phyloP scores from a whole-genome alignment of 2,113 vertebrate genomes.

The Monarcha castaneiventris region DNA sequence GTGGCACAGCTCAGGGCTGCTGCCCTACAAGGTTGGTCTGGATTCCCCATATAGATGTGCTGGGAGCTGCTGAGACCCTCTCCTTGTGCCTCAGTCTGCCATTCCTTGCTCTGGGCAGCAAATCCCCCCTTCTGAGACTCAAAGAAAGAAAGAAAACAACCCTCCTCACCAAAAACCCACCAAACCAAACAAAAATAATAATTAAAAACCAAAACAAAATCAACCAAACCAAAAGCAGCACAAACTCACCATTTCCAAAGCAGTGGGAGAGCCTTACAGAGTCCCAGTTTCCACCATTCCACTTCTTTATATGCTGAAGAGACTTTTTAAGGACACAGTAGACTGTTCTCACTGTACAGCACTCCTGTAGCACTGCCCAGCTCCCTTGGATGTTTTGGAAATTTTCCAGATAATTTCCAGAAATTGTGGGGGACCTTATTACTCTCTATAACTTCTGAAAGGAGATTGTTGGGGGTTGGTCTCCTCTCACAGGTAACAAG shows the following conservation, averaged over 20 bases:
- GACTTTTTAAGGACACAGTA: not conserved
- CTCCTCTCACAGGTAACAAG: not conserved
- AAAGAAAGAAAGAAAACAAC: not conserved
- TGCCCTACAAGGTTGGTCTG: no score
- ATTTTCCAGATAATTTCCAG: not conserved
- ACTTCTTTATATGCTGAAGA: not conserved
- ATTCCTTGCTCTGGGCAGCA: no score
- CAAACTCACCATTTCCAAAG: not conserved
- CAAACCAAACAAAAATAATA: not conserved
- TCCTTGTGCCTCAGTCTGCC: no score
- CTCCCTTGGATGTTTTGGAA: not conserved
- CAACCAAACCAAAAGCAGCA: not conserved
- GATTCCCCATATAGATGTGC: fast-evolving
- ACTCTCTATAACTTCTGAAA: not conserved
- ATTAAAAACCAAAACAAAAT: not conserved
- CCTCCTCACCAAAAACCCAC: not conserved
- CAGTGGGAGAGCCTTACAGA: not conserved
- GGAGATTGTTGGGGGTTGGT: not conserved
- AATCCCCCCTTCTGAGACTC: not conserved
- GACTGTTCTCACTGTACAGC: fast-evolving
- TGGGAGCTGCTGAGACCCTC: not conserved
- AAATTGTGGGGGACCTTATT: fast-evolving
- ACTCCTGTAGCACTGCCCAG: fast-evolving
- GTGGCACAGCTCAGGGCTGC: not conserved
- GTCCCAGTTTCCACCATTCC: not conserved